Evolutionary conservation across 2,113 vertebrate species (phyloP), one percentile per base, ranked within the genome.

Genomic region (Hippocampus zosterae): DNA sequence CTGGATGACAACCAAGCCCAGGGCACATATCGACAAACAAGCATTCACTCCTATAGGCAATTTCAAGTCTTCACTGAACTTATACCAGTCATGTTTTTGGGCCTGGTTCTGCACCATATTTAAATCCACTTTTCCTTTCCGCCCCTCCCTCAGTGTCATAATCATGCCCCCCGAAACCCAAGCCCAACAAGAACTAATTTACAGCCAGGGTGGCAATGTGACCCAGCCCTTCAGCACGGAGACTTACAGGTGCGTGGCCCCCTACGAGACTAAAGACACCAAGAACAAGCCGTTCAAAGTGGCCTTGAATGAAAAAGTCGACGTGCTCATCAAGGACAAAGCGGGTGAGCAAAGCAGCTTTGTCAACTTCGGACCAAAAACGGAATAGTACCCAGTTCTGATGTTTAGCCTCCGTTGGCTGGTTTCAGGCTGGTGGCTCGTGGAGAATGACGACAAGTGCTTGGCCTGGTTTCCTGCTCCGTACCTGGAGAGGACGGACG

Each of bases 381-480:
- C 50, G 9, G 21, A 33, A 18, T 57, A 19, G 69, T 15, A 6
- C 18, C 41, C n/a, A 7, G 3, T 46, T 65, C 41, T 65, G 42
- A 65, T 25, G 23, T 65, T 44, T 65, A 5, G 5, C 33, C 33
- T 44, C 2, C 27, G 15, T 18, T 44, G 42, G 44, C 21, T 52
- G 67, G 21, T 56, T 44, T 65, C 77, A 99, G 97, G 96, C 0
- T 99, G 97, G 96, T 99, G 97, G 96, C 90, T 99, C 15, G 96
- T 98, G 75, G 94, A 92, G 75, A 99, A 95, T 0, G 73, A 94
- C 29, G 88, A 90, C 37, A 95, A 94, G 73, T 87, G 79, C 59
- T 81, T 90, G 10, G 95, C 96, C 62, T 99, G 96, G 96, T 99
- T 99, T 82, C 97, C 96, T 41, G 96, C 96, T 23, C 93, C 96